A percentile compares a stretch with the other conserved stretches of the same genome.
Evolutionary conservation across 92 coral and sea anemone genomes (phyloP).

Genomic region (Metridium senile): DNA sequence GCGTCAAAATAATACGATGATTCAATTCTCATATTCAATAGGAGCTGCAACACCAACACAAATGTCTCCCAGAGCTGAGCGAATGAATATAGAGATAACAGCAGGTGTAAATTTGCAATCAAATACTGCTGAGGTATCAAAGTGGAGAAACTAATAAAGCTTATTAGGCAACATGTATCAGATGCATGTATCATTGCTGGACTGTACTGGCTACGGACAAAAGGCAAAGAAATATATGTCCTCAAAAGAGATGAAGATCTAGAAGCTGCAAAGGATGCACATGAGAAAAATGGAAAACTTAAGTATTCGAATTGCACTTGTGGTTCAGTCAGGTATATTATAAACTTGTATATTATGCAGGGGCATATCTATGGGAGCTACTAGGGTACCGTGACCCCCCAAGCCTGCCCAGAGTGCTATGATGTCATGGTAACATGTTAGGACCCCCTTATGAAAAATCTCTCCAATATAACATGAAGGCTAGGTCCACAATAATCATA

Average conservation of each 20-base stretch:
- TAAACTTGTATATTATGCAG: neutral
- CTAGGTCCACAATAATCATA: neutral
- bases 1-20: too few relatives aligned
- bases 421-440: too few relatives aligned
- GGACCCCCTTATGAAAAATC: too few relatives aligned
- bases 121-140: slow-evolving; percentile 26
- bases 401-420: too few relatives aligned
- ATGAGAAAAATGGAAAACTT: slow-evolving; percentile 8
- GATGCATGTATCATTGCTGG: slow-evolving; percentile 45
- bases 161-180: slow-evolving; percentile 13
- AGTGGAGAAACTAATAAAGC: slow-evolving; percentile 16
- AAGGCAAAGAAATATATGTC: slow-evolving; percentile 30
- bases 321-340: slow-evolving; percentile 14
- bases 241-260: neutral
- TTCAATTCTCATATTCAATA: too few relatives aligned
- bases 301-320: slow-evolving; percentile 11
- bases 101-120: too few relatives aligned
- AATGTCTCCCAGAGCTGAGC: slow-evolving; percentile 38
- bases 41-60: slow-evolving; percentile 46
- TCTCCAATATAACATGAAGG: too few relatives aligned
- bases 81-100: slow-evolving; percentile 32
- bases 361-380: too few relatives aligned
- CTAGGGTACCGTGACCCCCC: too few relatives aligned
- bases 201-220: slow-evolving; percentile 39
- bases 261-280: slow-evolving; percentile 10